Conservation (phyloP, 92 coral and sea anemone genomes). For the Epizoanthus fatuus region DNA sequence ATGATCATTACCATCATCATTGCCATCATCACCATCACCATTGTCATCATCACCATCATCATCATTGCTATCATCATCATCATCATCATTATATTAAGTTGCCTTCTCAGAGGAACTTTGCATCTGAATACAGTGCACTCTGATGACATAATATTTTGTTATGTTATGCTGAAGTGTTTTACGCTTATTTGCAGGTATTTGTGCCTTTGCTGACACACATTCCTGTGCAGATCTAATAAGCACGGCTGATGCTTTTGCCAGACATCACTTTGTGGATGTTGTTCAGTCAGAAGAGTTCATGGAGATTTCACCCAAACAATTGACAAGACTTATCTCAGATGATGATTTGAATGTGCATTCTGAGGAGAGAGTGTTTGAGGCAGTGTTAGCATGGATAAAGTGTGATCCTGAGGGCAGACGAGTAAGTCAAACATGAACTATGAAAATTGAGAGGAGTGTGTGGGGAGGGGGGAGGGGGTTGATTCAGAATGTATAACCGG, state of each 20-base stretch:
- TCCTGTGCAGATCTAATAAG: conserved; percentile 82
- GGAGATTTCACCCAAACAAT: conserved; percentile 88
- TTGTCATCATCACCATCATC: too few relatives aligned
- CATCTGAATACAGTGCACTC: too few relatives aligned
- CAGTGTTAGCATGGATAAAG: conserved; percentile 98
- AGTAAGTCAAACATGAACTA: conserved; percentile 46
- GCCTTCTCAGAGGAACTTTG: neutral
- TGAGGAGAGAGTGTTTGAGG: conserved; percentile 97
- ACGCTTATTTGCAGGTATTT: conserved; percentile 78
- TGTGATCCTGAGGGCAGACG: conserved; percentile 80
- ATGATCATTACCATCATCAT: too few relatives aligned
- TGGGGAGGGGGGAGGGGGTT: too few relatives aligned
- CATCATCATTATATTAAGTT: too few relatives aligned
- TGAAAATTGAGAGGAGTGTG: too few relatives aligned
- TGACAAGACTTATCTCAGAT: conserved; percentile 80
- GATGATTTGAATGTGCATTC: conserved; percentile 94
- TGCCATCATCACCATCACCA: too few relatives aligned
- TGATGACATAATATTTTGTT: neutral
- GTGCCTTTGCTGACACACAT: conserved; percentile 95
- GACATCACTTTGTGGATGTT: conserved; percentile 96
- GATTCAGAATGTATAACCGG: too few relatives aligned
- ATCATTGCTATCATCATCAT: too few relatives aligned
- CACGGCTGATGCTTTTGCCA: conserved; percentile 86
- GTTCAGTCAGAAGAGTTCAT: conserved; percentile 96
- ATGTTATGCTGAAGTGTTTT: neutral